phyloP scores from a whole-genome alignment of 2,113 vertebrate genomes.

The Rostratula benghalensis region DNA sequence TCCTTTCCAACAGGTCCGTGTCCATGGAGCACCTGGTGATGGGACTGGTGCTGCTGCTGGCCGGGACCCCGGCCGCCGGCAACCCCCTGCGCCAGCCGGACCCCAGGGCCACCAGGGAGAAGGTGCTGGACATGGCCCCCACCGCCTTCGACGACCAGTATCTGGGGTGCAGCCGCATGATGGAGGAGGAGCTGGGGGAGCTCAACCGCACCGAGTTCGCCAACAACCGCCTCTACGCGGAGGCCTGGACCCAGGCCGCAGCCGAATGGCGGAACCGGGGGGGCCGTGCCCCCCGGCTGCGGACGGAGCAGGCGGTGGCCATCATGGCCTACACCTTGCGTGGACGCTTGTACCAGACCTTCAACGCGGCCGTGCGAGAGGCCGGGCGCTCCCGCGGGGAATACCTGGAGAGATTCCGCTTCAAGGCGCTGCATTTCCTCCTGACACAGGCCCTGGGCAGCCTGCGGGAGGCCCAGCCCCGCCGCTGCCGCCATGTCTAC shows the following conservation, averaged over 20 bases:
- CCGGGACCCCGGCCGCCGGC: fast-evolving
- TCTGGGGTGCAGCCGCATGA: slow-evolving; percentile 37
- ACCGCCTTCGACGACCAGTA: slow-evolving; percentile 75
- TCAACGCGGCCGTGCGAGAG: no score
- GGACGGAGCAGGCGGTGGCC: slow-evolving; percentile 19
- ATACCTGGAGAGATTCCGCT: no score
- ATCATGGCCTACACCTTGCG: not conserved
- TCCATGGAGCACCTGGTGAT: not conserved
- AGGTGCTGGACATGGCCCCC: slow-evolving; percentile 44
- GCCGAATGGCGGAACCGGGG: slow-evolving; percentile 27
- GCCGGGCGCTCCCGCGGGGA: no score
- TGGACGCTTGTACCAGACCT: no score
- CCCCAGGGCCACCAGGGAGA: not conserved
- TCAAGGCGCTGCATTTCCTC: no score
- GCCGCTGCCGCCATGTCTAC: slow-evolving; percentile 38
- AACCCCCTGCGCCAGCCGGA: not conserved
- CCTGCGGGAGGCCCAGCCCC: not conserved
- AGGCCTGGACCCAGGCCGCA: slow-evolving; percentile 32
- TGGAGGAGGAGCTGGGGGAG: slow-evolving; percentile 36
- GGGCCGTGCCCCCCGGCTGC: not conserved
- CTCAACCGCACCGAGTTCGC: slow-evolving; percentile 68
- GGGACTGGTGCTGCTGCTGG: not conserved
- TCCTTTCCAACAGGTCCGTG: no score
- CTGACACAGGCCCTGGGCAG: no score
- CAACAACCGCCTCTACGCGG: not conserved